phyloP scores from a whole-genome alignment of 2,113 vertebrate species.

The Bombycilla garrulus region DNA sequence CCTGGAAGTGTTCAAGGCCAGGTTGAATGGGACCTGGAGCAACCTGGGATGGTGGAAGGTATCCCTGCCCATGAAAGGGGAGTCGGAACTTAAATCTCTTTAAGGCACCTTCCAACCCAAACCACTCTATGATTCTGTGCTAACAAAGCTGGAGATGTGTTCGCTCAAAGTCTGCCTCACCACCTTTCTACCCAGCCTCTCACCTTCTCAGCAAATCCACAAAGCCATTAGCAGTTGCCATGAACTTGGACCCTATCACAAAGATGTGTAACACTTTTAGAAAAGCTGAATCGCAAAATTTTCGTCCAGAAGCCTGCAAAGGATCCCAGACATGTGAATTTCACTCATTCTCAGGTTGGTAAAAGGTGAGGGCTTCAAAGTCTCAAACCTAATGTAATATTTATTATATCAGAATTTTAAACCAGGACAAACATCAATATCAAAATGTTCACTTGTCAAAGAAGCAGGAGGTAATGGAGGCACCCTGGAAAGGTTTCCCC shows the following conservation, averaged over 20 bases:
- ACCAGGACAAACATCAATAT: neutral
- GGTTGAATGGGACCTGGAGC: neutral
- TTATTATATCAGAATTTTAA: neutral
- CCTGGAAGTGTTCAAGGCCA: neutral
- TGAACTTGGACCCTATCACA: neutral
- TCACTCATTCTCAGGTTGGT: neutral
- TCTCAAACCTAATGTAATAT: neutral
- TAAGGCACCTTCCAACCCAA: neutral
- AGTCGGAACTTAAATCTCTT: neutral
- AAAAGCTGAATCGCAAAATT: neutral
- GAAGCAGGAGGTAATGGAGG: neutral
- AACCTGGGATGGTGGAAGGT: neutral
- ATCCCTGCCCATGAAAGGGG: too few species aligned
- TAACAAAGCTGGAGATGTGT: neutral
- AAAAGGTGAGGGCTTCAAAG: neutral
- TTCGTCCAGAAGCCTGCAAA: neutral
- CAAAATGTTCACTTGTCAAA: neutral
- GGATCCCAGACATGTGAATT: neutral
- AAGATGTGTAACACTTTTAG: neutral
- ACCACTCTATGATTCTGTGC: neutral
- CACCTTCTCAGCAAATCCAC: neutral
- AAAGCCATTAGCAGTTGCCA: neutral
- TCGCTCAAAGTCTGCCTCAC: neutral
- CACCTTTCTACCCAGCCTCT: neutral
- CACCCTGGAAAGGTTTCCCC: neutral